A percentile compares a stretch with the other conserved stretches of the same genome.
Conservation (phyloP, 2,113 vertebrate species). For the Muscicapa adusta region DNA sequence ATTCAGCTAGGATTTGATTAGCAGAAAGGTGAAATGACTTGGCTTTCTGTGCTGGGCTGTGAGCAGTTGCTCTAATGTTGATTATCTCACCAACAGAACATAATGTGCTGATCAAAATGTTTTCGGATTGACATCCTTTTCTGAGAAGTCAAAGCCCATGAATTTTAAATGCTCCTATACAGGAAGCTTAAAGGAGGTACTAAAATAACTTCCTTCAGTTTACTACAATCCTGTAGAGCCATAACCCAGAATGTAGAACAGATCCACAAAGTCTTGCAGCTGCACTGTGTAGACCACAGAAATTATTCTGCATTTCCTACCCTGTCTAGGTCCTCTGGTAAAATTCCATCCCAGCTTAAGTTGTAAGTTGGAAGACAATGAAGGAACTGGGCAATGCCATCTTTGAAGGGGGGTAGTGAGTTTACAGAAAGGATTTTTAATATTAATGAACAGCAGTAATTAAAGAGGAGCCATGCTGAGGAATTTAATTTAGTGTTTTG, state of each 20-base stretch:
- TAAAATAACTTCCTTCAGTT: not conserved
- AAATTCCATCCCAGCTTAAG: not conserved
- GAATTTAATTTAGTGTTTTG: not conserved
- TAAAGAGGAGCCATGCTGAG: not conserved
- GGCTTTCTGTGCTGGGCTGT: not conserved
- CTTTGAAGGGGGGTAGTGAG: rapidly evolving
- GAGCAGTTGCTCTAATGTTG: not conserved
- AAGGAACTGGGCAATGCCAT: not conserved
- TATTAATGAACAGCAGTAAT: not conserved
- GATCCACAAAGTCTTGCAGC: not conserved
- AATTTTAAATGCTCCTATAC: not conserved
- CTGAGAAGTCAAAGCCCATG: not conserved
- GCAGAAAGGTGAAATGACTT: not conserved
- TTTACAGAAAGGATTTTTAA: not conserved
- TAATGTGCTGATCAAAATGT: not conserved
- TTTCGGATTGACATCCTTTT: not conserved
- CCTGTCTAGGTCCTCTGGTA: not conserved
- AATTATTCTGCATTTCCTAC: not conserved
- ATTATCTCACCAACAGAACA: not conserved
- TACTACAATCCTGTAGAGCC: not conserved
- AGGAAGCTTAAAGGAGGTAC: not conserved
- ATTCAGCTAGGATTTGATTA: not conserved
- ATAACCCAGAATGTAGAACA: not conserved
- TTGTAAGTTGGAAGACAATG: not conserved
- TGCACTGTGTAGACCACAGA: rapidly evolving